Evolutionary conservation across 1,140 invertebrate species (phyloP).

Genomic region (Hestina assimilis): DNA sequence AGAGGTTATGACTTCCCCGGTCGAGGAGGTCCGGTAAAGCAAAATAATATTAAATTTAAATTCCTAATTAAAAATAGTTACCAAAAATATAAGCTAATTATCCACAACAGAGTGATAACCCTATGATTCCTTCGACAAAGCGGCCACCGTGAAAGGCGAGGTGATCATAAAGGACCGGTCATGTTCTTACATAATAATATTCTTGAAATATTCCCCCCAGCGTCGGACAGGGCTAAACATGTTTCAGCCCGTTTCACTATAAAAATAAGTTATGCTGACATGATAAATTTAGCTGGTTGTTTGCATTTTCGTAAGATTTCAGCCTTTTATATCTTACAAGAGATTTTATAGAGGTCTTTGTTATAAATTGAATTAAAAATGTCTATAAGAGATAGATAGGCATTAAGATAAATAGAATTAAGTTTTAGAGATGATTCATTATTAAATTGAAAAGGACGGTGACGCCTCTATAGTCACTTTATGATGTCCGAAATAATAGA

Average conservation of each 20-base stretch:
- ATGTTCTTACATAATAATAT: conserved; percentile 78
- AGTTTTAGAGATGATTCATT: no score
- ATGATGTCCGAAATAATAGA: no score
- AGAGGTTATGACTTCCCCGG: no score
- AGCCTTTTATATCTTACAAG: conserved; percentile 6
- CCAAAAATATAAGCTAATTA: background rate
- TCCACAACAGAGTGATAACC: background rate
- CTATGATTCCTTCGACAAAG: conserved; percentile 12
- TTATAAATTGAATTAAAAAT: no score
- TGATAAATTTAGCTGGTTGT: conserved; percentile 12
- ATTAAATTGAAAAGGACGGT: no score
- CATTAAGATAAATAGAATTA: no score
- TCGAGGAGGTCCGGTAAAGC: no score
- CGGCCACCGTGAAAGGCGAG: conserved; percentile 69
- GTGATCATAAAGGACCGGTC: conserved; percentile 72
- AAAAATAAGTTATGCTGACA: conserved; percentile 28
- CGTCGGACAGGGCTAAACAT: conserved; percentile 18
- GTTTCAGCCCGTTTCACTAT: conserved; percentile 14
- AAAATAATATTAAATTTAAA: no score
- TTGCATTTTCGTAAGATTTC: conserved; percentile 16
- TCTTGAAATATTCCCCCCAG: conserved; percentile 51
- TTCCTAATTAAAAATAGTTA: no score
- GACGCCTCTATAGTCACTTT: no score
- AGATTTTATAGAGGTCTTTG: no score
- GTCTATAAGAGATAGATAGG: no score